Percentiles rank a stretch among this genome's conserved stretches.
Conservation (phyloP, 2,113 vertebrate species). For the Mirounga angustirostris region DNA sequence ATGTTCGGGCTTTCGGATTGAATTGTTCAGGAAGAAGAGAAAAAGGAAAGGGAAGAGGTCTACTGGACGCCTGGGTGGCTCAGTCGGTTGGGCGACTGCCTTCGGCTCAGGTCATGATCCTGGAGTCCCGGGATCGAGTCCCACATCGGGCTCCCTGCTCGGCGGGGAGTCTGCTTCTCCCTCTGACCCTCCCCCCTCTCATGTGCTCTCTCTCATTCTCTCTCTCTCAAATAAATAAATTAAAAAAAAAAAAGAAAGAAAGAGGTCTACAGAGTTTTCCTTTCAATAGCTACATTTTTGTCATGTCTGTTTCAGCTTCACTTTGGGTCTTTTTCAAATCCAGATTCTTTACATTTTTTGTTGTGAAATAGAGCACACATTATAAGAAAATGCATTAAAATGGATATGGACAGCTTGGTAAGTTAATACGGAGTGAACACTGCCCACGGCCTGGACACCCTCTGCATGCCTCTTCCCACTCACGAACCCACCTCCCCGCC, state of each 20-base stretch:
- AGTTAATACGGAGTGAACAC: neutral
- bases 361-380: neutral
- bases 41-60: neutral
- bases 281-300: neutral
- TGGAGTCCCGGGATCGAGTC: too few relatives aligned
- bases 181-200: too few relatives aligned
- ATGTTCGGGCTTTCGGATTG: neutral
- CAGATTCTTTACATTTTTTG: neutral
- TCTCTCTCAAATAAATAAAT: too few relatives aligned
- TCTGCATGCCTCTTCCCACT: neutral
- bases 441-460: neutral
- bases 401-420: neutral
- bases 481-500: neutral
- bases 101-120: too few relatives aligned
- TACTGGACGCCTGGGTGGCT: neutral
- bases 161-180: too few relatives aligned
- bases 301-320: neutral
- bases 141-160: too few relatives aligned
- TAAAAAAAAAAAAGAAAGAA: neutral
- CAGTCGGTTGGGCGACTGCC: too few relatives aligned
- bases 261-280: neutral
- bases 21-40: neutral
- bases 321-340: constrained; percentile 19
- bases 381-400: neutral
- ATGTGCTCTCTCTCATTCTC: too few relatives aligned